These are phyloP conservation scores for Eidolon dupreanum DNA, from an alignment of 2,797 vertebrate species.

Conservation along the genomic window DNA sequence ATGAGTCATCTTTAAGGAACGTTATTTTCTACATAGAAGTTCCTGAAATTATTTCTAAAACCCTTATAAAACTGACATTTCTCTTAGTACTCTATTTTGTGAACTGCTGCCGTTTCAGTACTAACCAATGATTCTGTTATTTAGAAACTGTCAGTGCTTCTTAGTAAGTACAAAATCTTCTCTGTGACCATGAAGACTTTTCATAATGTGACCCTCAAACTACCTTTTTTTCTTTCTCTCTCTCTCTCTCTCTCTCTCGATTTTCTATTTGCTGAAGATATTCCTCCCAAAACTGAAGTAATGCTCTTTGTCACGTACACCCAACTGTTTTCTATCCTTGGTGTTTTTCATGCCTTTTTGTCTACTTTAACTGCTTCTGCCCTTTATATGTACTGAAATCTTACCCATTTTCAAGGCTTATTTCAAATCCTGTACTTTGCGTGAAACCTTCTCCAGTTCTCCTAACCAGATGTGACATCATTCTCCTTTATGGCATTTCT, in stretches of 20 bases:
- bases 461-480: background rate
- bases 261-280: background rate
- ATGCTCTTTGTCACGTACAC: background rate
- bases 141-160: background rate
- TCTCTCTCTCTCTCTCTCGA: background rate
- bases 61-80: background rate
- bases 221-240: background rate
- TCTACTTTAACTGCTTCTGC: background rate
- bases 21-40: conserved; percentile 18
- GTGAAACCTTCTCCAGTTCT: background rate
- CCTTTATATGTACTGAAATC: background rate
- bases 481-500: background rate
- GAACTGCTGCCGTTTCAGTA: background rate
- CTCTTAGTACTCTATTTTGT: background rate
- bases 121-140: background rate
- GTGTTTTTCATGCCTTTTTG: background rate
- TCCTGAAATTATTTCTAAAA: conserved; percentile 30
- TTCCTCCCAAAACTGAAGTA: background rate
- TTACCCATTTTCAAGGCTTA: background rate
- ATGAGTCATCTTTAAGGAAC: background rate
- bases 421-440: background rate
- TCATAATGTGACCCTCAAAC: background rate
- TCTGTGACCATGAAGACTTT: background rate
- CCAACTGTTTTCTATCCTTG: background rate
- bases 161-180: background rate